Percentiles rank a stretch among this genome's conserved stretches.
phyloP scores from a whole-genome alignment of 1,140 invertebrate species.

The Pogonognathellus flavescens region DNA sequence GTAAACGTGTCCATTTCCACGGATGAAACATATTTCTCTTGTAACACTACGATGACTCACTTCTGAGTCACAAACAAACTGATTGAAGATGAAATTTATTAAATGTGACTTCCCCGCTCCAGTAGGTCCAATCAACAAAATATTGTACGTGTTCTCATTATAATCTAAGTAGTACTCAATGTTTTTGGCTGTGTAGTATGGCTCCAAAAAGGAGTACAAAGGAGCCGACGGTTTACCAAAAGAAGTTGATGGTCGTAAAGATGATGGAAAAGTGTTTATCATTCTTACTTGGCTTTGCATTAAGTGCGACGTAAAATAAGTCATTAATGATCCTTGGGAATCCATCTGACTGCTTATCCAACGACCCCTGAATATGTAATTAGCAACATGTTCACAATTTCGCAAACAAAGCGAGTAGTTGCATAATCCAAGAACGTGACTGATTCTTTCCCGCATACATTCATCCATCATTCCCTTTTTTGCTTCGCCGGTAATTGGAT shows the following conservation, averaged over 20 bases:
- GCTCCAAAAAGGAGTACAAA: not conserved
- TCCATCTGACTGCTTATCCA: too few species aligned
- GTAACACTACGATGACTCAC: slow-evolving; percentile 7
- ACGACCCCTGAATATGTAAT: too few species aligned
- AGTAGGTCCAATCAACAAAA: not conserved
- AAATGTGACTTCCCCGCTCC: slow-evolving; percentile 27
- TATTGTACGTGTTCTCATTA: not conserved
- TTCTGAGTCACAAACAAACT: not conserved
- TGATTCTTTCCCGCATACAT: too few species aligned
- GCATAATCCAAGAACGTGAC: too few species aligned
- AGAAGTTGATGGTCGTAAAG: too few species aligned
- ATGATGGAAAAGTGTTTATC: not conserved
- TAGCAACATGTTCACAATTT: too few species aligned
- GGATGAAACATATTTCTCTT: not conserved
- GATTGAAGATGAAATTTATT: slow-evolving; percentile 13
- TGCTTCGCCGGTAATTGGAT: too few species aligned
- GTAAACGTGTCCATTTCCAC: not conserved
- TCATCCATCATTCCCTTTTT: too few species aligned
- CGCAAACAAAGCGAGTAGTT: too few species aligned
- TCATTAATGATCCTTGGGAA: too few species aligned
- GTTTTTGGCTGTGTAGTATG: not conserved
- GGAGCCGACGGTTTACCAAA: too few species aligned
- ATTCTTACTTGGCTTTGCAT: not conserved
- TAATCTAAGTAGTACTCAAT: not conserved
- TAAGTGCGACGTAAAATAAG: not conserved